Conservation (phyloP, 2,888 invertebrate genomes). For the Epirrita christyi region DNA sequence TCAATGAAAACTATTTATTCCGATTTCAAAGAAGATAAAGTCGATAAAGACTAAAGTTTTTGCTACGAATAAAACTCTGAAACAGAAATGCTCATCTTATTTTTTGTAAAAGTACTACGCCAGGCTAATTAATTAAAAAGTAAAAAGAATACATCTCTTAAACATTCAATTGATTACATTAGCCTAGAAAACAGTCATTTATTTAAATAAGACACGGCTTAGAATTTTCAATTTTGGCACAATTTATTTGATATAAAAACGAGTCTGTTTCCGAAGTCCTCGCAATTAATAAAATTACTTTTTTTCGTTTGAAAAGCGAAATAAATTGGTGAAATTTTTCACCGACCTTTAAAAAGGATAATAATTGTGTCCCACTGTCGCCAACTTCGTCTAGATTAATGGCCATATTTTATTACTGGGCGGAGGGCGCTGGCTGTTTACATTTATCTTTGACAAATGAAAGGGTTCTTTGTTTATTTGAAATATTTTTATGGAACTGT, state of each 20-base stretch:
- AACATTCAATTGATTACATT: slow-evolving; percentile 24
- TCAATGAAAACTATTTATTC: not conserved
- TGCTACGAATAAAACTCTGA: slow-evolving; percentile 1
- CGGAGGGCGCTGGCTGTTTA: slow-evolving; percentile 43
- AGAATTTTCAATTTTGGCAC: slow-evolving; percentile 17
- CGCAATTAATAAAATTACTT: slow-evolving; percentile 38
- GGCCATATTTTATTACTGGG: slow-evolving; percentile 55
- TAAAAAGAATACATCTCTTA: slow-evolving; percentile 15
- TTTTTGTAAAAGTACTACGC: slow-evolving; percentile 3
- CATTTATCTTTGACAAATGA: slow-evolving; percentile 45
- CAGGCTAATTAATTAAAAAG: slow-evolving; percentile 22
- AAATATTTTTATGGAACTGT: slow-evolving; percentile 14
- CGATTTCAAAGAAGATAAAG: not conserved
- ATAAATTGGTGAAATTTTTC: slow-evolving; percentile 49
- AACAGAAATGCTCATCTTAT: slow-evolving; percentile 5
- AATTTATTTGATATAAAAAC: slow-evolving; percentile 28
- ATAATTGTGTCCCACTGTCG: slow-evolving; percentile 56
- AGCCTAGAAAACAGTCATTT: slow-evolving; percentile 19
- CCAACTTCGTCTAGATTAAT: slow-evolving; percentile 59
- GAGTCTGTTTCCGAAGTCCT: slow-evolving; percentile 17
- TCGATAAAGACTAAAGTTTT: slow-evolving; percentile 1
- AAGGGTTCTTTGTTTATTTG: slow-evolving; percentile 35
- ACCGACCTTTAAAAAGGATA: slow-evolving; percentile 50
- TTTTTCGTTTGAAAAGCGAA: slow-evolving; percentile 43
- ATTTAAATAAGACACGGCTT: slow-evolving; percentile 21